Base-by-base conservation (phyloP, 1,140 invertebrate species). In the Drosophila cardini region DNA sequence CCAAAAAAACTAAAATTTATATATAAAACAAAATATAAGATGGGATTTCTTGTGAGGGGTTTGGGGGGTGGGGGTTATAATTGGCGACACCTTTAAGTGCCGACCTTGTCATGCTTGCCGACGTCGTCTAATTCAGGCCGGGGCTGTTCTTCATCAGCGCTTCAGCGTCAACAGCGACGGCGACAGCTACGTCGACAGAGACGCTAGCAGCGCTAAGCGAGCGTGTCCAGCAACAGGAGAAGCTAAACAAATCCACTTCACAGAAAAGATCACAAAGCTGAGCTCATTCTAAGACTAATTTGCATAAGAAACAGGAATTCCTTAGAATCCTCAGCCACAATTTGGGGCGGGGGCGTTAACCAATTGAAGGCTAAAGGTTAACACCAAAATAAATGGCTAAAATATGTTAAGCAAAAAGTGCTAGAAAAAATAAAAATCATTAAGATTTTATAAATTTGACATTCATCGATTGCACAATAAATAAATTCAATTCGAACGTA, bases 81-180 rank as follows among this genome's bases (percentile, higher is more conserved):
- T 87, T 89, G 80, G 84, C 85, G 84, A 87, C 84, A 87, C 84
- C 84, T 87, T 84, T 89, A 87, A 87, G 65, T 89, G 84, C 63
- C 85, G 84, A 89, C 84, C 84, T 87, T 87, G 84, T 87, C 84
- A 87, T 87, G 84, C 84, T 87, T 58, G 84, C 84, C 80, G 80
- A 78, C 76, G 76, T 84, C 84, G 84, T 84, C 84, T 87, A 87
- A 87, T 87, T 87, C 84, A 87, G 84, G 84, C 84, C 84, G 84
- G 84, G 84, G 84, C 62, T 87, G 84, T 87, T 87, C 84, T 89
- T 89, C 84, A 85, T 89, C 80, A 87, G 70, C 84, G 84, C 85
- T 40, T 78, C 83, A 68, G 40, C 79, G 69, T 63, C 67, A 57
- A 65, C 65, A 40, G 45, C 32, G 30, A 56, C 45, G 43, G 26